Base-by-base conservation (phyloP, 2,113 vertebrate species). In the Syngnathus floridae region DNA sequence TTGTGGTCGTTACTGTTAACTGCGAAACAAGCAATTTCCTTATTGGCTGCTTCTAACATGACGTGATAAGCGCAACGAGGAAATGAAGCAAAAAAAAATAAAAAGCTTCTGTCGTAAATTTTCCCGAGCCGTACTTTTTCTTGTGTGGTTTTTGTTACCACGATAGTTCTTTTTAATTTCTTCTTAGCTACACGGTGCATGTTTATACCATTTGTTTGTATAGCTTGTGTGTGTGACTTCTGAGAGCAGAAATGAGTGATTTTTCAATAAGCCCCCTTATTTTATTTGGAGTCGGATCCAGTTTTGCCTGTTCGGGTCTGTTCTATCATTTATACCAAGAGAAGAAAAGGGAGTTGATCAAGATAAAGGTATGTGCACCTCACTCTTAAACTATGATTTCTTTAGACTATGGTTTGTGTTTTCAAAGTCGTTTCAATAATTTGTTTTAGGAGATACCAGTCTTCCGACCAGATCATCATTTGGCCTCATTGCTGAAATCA, bases 241-340 rank as follows among this genome's bases (percentile, higher is more conserved):
- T 71, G 71, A 43, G 4, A 43, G 66, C 67, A 64, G 37, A 87
- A 67, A 92, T 92, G 91, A 66, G 84, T 35, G 90, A 90, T 58
- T 21, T 71, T 35, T 57, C 79, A n/a, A 8, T 84, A 1, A 84
- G 66, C 62, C 76, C 87, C 0, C 46, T 88, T 70, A 81, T 89
- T 19, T 10, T 87, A 45, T 57, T 90, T 6, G 88, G 88, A 9
- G 65, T 79, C 2, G 91, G 90, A 0, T 87, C 89, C 64, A 89
- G 88, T 56, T 87, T 92, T 17, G 88, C 83, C 3, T 87, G 88
- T 62, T 90, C 90, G 5, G 76, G 82, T 1, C 51, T 92, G 5
- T 92, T 91, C 65, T 91, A 90, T 69, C 77, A 80, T 22, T 77
- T 91, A 13, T 86, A 87, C 56, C 66, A 80, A 52, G 77, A 88